Base-by-base conservation (phyloP, 2,888 invertebrate genomes). In the Ochropleura leucogaster region DNA sequence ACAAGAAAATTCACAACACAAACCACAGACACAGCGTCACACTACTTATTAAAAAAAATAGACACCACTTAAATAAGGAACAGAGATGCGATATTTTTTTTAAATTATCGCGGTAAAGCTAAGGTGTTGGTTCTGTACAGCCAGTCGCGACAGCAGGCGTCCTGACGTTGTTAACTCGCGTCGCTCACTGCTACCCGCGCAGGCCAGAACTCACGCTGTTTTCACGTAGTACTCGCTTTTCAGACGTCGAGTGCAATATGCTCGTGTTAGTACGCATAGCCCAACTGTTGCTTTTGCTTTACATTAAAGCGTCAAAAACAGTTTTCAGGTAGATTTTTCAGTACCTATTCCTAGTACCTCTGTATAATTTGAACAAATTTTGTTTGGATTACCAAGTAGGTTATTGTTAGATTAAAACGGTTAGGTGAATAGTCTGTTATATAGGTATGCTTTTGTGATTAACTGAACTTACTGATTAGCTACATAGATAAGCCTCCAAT, bases 131-230 rank as follows among this genome's bases (percentile, higher is more conserved):
- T 77, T 77, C 68, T 57, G 67, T 75, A 71, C 82, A 74, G 80
- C 83, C 77, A 47, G 73, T 72, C 73, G 80, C 76, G 68, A 57
- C 73, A 74, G 82, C 72, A 90, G 87, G 90, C 94, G 94, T 92
- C 92, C 90, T 89, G 85, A 85, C 94, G 84, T 87, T 87, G 87
- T 89, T 92, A 88, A 85, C 89, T 89, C 94, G 91, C 92, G 93
- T 78, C 90, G 91, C 89, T 89, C 85, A 94, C 94, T 94, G 93
- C 74, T 87, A 86, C 86, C 80, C 88, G 88, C 89, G 87, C 88
- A 62, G 46, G 44, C 46, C 44, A 84, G 84, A 85, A 79, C 87
- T 84, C 88, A 84, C 89, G 88, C 84, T 86, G 84, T 87, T 89
- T 89, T 78, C 88, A 87, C 84, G 82, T 79, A 74, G 84, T 82